Percentiles rank a stretch among this genome's conserved stretches.
These are phyloP conservation scores for Lethocerus indicus DNA, from an alignment of 1,140 invertebrate species.

Conservation along the genomic window DNA sequence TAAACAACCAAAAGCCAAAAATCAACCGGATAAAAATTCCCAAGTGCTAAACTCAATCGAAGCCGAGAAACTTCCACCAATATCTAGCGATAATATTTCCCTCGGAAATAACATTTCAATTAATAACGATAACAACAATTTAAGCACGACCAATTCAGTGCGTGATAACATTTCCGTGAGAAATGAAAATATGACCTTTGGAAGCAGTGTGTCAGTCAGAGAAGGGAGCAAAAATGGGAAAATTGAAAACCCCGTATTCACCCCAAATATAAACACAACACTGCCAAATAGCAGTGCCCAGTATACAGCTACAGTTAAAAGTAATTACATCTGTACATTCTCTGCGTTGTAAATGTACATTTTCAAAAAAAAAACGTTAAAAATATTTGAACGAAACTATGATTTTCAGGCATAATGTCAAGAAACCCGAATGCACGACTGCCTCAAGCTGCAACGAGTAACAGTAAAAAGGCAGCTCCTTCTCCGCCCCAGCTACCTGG, in stretches of 20 bases:
- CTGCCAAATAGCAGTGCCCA: slow-evolving; percentile 10
- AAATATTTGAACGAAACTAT: neutral
- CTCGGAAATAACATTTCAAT: slow-evolving; percentile 12
- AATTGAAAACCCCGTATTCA: slow-evolving; percentile 22
- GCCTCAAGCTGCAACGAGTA: slow-evolving; percentile 13
- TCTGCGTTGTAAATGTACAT: neutral
- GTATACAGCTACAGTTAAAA: slow-evolving; percentile 32
- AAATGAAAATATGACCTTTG: slow-evolving; percentile 14
- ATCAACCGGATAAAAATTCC: slow-evolving; percentile 20
- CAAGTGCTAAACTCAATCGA: slow-evolving; percentile 21
- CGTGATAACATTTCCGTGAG: slow-evolving; percentile 7
- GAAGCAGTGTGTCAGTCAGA: neutral
- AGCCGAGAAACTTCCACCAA: slow-evolving; percentile 24
- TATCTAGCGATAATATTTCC: slow-evolving; percentile 16
- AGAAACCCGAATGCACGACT: slow-evolving; percentile 14
- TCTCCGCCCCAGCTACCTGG: slow-evolving; percentile 26
- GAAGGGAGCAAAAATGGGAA: slow-evolving; percentile 15
- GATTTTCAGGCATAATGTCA: slow-evolving; percentile 20
- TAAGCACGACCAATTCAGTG: slow-evolving; percentile 2
- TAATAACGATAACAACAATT: slow-evolving; percentile 11
- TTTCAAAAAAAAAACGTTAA: neutral
- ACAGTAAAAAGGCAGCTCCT: slow-evolving; percentile 28
- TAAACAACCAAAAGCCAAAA: slow-evolving; percentile 30
- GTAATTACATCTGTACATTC: slow-evolving; percentile 23
- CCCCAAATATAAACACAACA: slow-evolving; percentile 13